Evolutionary conservation across 2,888 invertebrate genomes (phyloP), one percentile per base, ranked within the genome.

Genomic region (Pollenia griseotomentosa): DNA sequence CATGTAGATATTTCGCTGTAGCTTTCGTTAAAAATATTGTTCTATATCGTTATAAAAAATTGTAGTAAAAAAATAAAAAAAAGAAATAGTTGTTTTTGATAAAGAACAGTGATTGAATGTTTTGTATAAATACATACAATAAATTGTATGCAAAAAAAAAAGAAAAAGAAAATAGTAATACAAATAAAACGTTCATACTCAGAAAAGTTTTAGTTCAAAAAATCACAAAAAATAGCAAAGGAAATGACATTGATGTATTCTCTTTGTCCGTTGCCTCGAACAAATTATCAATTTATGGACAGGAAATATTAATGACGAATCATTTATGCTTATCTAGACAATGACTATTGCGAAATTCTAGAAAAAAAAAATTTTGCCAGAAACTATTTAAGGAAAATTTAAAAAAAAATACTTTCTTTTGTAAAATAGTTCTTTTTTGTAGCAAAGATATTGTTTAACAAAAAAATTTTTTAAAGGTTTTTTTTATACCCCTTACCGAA

Each of bases 1-100:
- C 85, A 82, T 82, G 78, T 63, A 63, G 44, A 51, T 68, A 48
- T 74, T 73, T 77, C 53, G 10, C 40, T 63, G 19, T 7, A 14
- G 6, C 53, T 55, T 40, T 46, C 46, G 44, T 61, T 11, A 48
- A 2, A 78, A 63, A 57, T 68, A 55, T 57, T 46, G 78, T 14
- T 80, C 8, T 7, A 0, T 63, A 48, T 48, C 16, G 12, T 74
- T 11, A 4, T 61, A 3, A 33, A 8, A 2, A 16, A 11, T 16
- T 16, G 2, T 23, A 19, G 8, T 14, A 12, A 14, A 57, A 19
- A 55, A 19, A 14, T 55, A 19, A 12, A 19, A n/a, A 33, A 33
- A 33, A 23, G 23, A 2, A 33, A 6, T 33, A 6, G 33, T 33
- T 33, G 33, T 33, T 33, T 23, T 33, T 33, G 33, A 33, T 6